Percentiles rank a stretch among this genome's conserved stretches.
phyloP scores from a whole-genome alignment of 2,888 invertebrate genomes.

The Hesperia comma region DNA sequence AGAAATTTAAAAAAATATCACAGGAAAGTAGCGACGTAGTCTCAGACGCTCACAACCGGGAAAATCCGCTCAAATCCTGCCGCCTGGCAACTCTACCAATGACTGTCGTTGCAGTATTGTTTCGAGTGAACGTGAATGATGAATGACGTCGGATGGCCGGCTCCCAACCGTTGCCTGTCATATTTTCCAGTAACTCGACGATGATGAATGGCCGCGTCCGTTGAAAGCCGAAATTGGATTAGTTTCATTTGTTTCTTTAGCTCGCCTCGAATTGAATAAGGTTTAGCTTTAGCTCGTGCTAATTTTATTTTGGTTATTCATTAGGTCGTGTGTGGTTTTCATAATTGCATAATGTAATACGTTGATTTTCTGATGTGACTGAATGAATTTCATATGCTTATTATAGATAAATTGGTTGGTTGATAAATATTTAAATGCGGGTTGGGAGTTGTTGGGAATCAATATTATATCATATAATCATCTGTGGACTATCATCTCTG shows the following conservation, averaged over 20 bases:
- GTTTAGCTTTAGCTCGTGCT: slow-evolving; percentile 17
- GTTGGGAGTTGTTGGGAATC: too few relatives aligned
- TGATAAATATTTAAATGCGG: too few relatives aligned
- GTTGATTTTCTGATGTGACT: background rate
- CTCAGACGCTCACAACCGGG: background rate
- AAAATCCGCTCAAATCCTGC: background rate
- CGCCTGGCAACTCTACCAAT: slow-evolving; percentile 52
- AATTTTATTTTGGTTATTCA: slow-evolving; percentile 27
- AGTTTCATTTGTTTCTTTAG: slow-evolving; percentile 54
- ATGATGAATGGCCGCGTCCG: slow-evolving; percentile 63
- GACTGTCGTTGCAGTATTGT: slow-evolving; percentile 53
- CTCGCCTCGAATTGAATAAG: slow-evolving; percentile 23
- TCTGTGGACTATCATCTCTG: too few relatives aligned
- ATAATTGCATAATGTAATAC: background rate
- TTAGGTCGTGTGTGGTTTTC: slow-evolving; percentile 17
- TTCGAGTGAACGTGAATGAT: slow-evolving; percentile 48
- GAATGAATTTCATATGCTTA: too few relatives aligned
- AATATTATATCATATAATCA: too few relatives aligned
- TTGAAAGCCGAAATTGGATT: slow-evolving; percentile 68
- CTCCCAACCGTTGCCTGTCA: slow-evolving; percentile 59
- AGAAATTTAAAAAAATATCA: too few relatives aligned
- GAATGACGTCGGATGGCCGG: slow-evolving; percentile 5
- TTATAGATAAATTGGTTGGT: too few relatives aligned
- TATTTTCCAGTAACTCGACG: slow-evolving; percentile 64
- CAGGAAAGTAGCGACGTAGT: too few relatives aligned